Conservation (phyloP, 2,113 vertebrate species). For the Microcebus ravelobensis region DNA sequence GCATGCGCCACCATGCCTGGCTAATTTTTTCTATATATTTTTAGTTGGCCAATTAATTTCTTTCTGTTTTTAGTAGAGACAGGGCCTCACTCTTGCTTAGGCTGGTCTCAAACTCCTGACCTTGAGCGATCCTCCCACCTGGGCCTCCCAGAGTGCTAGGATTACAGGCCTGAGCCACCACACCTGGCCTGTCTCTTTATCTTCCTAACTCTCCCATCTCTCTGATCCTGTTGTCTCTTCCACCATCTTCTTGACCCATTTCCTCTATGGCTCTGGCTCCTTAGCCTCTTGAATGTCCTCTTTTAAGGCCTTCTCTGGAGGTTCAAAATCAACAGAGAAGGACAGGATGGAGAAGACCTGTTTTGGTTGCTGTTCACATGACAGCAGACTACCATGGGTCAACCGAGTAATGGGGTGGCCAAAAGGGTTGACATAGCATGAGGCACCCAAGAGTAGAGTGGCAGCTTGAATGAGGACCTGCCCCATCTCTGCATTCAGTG, state of each 20-base stretch:
- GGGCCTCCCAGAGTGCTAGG: too few species aligned
- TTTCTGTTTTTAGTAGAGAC: too few species aligned
- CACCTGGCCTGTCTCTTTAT: neutral
- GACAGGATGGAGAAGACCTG: neutral
- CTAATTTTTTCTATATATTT: too few species aligned
- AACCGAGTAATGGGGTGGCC: neutral
- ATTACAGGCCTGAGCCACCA: too few species aligned
- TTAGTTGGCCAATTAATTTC: too few species aligned
- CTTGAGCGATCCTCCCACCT: too few species aligned
- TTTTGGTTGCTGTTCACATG: neutral
- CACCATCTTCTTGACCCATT: neutral
- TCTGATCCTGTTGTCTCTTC: neutral
- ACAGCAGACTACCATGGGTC: neutral
- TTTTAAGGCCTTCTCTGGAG: neutral
- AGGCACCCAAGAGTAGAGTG: rapidly evolving
- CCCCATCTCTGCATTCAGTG: neutral
- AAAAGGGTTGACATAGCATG: neutral
- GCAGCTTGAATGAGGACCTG: neutral
- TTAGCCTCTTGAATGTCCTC: neutral
- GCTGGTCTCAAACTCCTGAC: too few species aligned
- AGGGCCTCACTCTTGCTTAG: too few species aligned
- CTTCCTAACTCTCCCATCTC: neutral
- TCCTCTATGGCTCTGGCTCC: neutral
- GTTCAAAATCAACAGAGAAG: neutral
- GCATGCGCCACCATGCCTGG: too few species aligned